Base-by-base conservation (phyloP, 1,140 invertebrate species). In the Macrosteles quadrilineatus region DNA sequence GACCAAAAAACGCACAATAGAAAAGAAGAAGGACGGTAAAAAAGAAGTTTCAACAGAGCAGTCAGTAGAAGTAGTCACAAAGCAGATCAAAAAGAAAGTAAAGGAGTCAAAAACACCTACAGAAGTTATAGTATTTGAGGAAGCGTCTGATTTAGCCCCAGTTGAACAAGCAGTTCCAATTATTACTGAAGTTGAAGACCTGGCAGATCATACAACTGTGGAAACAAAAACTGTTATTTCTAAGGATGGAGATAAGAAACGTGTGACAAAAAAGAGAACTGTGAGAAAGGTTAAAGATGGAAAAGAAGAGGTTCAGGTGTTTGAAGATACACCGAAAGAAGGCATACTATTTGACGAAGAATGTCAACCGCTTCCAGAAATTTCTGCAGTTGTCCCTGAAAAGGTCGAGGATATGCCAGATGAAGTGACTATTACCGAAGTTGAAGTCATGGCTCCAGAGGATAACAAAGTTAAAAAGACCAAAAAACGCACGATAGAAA, bases 201-300 rank as follows among this genome's bases (percentile, higher is more conserved):
- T 74, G 50, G 75, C 77, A 70, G 70, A 75, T 67, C 55, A 75
- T 30, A 73, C 75, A 32, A 75, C 77, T 59, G 76, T 21, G 74
- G 81, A 71, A 32, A 53, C 73, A 32, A 62, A 69, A 62, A 72
- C 71, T 14, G 30, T 62, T 6, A 30, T 72, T 12, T n/a, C 29
- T 17, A 57, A 62, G n/a, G 67, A 68, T n/a, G 55, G 67, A 55
- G 72, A 66, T 40, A 59, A 23, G 21, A 71, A 50, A 72, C 78
- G 67, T 72, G 76, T 19, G 72, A 71, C 72, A n/a, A 79, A 80
- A 50, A 79, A 43, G 74, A 77, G 74, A 72, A 74, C 19, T 53
- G 71, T 29, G 67, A 75, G 57, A 75, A 65, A 29, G 4, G 50
- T 72, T 14, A 70, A 67, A 32, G 70, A 71, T 19, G 74, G 66